These are phyloP conservation scores for Lacerta bilineata DNA, from an alignment of 2,797 vertebrate species.

Conservation along the genomic window DNA sequence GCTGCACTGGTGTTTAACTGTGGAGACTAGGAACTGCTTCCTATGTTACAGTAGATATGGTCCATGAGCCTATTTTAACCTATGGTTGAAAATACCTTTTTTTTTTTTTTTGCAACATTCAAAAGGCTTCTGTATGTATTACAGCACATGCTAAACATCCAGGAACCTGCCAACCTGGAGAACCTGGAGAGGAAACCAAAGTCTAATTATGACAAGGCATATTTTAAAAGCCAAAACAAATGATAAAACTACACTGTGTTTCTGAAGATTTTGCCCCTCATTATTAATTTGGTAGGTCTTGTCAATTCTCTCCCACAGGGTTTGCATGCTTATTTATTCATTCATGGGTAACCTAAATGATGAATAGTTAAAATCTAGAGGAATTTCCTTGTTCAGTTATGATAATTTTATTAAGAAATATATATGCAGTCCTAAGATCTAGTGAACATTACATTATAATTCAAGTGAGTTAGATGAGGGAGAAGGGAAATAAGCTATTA, in stretches of 20 bases:
- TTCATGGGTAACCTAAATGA: background rate
- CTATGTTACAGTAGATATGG: background rate
- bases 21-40: background rate
- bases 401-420: constrained; percentile 34
- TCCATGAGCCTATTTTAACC: background rate
- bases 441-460: constrained; percentile 37
- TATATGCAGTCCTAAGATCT: constrained; percentile 32
- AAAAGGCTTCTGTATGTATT: background rate
- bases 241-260: background rate
- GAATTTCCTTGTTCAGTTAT: constrained; percentile 11
- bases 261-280: background rate
- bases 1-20: background rate
- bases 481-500: constrained; percentile 65
- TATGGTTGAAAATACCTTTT: background rate
- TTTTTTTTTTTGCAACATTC: background rate
- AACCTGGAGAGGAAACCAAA: background rate
- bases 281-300: background rate
- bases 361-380: constrained; percentile 38
- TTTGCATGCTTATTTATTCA: background rate
- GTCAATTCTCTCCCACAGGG: background rate
- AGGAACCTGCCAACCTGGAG: background rate
- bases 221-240: background rate
- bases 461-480: constrained; percentile 39
- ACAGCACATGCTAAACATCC: background rate
- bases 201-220: background rate